Conservation (phyloP, 2,888 invertebrate species). For the Crocallis elinguaria region DNA sequence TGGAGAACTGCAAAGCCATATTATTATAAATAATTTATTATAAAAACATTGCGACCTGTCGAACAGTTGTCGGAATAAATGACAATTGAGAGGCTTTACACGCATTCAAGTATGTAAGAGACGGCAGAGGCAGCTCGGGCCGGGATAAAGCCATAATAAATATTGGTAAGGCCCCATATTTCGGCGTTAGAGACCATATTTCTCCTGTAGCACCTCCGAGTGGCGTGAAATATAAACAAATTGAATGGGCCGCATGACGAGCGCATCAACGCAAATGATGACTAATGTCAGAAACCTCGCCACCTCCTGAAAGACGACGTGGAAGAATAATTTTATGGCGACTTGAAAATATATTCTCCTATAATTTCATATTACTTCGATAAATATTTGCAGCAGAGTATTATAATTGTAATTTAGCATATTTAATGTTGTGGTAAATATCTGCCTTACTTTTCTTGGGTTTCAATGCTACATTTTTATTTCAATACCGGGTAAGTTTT, state of each 20-base stretch:
- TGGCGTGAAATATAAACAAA: slow-evolving; percentile 84
- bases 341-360: slow-evolving; percentile 18
- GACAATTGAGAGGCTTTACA: slow-evolving; percentile 53
- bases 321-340: slow-evolving; percentile 27
- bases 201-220: slow-evolving; percentile 74
- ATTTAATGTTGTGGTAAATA: no score
- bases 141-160: slow-evolving; percentile 75
- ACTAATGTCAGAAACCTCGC: slow-evolving; percentile 63
- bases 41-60: slow-evolving; percentile 34
- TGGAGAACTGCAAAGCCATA: no score
- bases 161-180: slow-evolving; percentile 78
- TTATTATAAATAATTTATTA: neutral
- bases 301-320: slow-evolving; percentile 11
- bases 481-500: no score
- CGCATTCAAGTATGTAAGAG: slow-evolving; percentile 64
- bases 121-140: slow-evolving; percentile 53
- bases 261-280: slow-evolving; percentile 76
- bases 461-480: no score
- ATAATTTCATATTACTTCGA: slow-evolving; percentile 27
- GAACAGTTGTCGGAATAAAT: slow-evolving; percentile 45
- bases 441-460: no score
- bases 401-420: no score
- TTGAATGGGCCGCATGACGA: slow-evolving; percentile 79
- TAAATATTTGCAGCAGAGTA: neutral
- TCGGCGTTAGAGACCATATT: slow-evolving; percentile 74